Evolutionary conservation across 1,140 invertebrate species (phyloP).

Genomic region (Drosophila parvula): DNA sequence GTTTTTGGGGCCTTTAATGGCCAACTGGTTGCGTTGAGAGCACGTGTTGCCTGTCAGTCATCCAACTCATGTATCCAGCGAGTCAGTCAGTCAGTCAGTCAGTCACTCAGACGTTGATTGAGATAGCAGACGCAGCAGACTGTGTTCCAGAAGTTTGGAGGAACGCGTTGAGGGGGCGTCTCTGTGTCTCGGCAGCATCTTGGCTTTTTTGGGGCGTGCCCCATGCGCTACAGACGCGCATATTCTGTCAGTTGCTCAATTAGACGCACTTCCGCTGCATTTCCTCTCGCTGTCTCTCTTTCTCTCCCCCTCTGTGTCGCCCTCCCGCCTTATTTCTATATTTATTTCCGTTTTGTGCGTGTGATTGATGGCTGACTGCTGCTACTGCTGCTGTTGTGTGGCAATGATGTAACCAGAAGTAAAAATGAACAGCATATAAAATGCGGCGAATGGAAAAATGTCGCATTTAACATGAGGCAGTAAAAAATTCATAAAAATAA

Average conservation of each 20-base stretch:
- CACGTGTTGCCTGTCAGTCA: conserved; percentile 61
- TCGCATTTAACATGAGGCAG: conserved; percentile 20
- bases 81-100: conserved; percentile 27
- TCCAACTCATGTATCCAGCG: conserved; percentile 14
- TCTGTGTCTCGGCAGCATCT: conserved; percentile 21
- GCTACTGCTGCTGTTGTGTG: conserved; percentile 65
- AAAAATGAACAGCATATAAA: conserved; percentile 24
- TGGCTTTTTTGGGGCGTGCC: conserved; percentile 38
- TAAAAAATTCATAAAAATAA: conserved; percentile 37
- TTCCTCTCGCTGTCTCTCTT: conserved; percentile 3
- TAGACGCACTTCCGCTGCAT: conserved; percentile 76
- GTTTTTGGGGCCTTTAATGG: conserved; percentile 29
- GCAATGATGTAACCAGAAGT: conserved; percentile 54
- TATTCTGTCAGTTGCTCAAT: conserved; percentile 78
- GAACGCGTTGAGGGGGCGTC: conserved; percentile 17
- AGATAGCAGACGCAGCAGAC: conserved; percentile 38
- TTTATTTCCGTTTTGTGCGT: conserved; percentile 78
- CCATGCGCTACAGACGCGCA: conserved; percentile 49
- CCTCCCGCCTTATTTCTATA: conserved; percentile 49
- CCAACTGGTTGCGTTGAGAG: conserved; percentile 40
- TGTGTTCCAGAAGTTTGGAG: conserved; percentile 3
- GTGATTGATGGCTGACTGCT: conserved; percentile 73
- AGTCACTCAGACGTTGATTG: conserved; percentile 44
- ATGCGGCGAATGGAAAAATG: background rate
- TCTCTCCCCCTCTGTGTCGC: background rate